A percentile compares a stretch with the other conserved stretches of the same genome.
Conservation (phyloP, 2,113 vertebrate genomes). For the Quiscalus mexicanus region DNA sequence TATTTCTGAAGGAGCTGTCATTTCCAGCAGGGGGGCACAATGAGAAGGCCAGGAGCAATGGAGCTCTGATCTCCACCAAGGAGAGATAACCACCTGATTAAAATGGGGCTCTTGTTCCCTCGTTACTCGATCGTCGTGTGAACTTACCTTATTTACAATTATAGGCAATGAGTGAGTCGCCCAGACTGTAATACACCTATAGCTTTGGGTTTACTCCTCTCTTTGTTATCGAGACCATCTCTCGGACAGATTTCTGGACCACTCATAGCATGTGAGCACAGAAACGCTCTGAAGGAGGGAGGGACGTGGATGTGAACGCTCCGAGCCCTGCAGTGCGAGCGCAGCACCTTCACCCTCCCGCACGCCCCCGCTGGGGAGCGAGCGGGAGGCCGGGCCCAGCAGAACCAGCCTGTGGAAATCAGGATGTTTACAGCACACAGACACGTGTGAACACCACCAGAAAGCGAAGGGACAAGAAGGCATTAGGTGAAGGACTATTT, state of each 20-base stretch:
- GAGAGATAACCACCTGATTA: conserved; percentile 89
- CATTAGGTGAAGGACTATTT: not conserved
- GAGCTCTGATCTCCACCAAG: conserved; percentile 88
- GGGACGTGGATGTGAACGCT: not conserved
- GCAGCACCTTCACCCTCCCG: accelerated
- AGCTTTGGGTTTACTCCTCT: not conserved
- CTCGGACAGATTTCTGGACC: not conserved
- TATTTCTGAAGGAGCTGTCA: conserved; percentile 83
- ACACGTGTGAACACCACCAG: not conserved
- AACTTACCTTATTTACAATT: conserved; percentile 88
- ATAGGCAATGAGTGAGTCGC: conserved; percentile 76
- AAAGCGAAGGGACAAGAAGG: not conserved
- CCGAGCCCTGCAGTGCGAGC: accelerated
- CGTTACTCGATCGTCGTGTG: conserved; percentile 90
- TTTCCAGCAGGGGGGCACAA: conserved; percentile 76
- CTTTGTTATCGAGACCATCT: not conserved
- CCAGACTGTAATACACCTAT: conserved; percentile 20
- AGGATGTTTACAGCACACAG: not conserved
- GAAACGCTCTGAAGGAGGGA: accelerated
- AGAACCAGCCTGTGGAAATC: not conserved
- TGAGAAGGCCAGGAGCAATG: conserved; percentile 73
- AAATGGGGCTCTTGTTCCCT: conserved; percentile 90
- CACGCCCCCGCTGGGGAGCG: not conserved
- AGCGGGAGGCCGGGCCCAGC: not conserved
- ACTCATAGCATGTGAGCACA: not conserved